Evolutionary conservation across 2,888 invertebrate species (phyloP).

Genomic region (Ormyrus thymus): DNA sequence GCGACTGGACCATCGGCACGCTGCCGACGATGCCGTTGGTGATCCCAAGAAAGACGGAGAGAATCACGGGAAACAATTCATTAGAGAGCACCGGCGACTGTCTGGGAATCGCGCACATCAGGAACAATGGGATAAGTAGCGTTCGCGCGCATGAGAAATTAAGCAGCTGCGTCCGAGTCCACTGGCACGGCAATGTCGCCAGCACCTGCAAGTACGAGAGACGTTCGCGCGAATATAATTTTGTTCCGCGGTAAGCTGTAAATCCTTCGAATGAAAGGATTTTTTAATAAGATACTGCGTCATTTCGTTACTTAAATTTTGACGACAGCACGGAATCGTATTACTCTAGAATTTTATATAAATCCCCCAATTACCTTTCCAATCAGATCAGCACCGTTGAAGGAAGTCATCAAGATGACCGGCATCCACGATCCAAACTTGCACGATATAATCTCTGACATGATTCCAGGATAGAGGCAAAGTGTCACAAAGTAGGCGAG

Average conservation of each 20-base stretch:
- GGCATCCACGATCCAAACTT: constrained; percentile 93
- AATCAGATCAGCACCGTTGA: constrained; percentile 90
- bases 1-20: constrained; percentile 94
- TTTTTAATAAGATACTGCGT: background rate
- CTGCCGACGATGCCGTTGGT: constrained; percentile 93
- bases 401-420: constrained; percentile 90
- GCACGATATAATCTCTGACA: constrained; percentile 91
- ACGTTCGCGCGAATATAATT: too few species aligned
- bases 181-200: constrained; percentile 87
- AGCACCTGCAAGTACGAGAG: constrained; percentile 78
- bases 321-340: too few species aligned
- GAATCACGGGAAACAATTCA: constrained; percentile 81
- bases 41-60: constrained; percentile 84
- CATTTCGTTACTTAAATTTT: too few species aligned
- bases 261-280: background rate
- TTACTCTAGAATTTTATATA: too few species aligned
- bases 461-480: constrained; percentile 92
- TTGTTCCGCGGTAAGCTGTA: too few species aligned
- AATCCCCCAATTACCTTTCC: constrained; percentile 80
- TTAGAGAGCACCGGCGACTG: constrained; percentile 82
- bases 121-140: constrained; percentile 86
- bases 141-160: constrained; percentile 84
- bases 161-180: constrained; percentile 87
- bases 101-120: constrained; percentile 89
- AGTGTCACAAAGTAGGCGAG: constrained; percentile 93